A percentile compares a stretch with the other conserved stretches of the same genome.
These are phyloP conservation scores for Chironomus tepperi DNA, from an alignment of 1,140 invertebrate genomes.

Conservation along the genomic window DNA sequence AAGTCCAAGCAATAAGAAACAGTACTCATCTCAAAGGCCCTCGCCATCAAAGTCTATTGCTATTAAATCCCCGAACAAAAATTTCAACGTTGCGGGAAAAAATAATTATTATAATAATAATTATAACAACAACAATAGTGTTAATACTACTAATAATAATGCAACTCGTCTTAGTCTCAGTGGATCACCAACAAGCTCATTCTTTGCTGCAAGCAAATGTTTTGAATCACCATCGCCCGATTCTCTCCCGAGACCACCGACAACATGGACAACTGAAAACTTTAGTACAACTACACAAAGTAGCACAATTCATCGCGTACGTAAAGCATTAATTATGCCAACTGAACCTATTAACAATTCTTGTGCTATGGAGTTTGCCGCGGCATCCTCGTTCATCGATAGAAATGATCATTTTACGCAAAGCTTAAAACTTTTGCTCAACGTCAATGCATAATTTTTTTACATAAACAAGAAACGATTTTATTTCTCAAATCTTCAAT, in stretches of 20 bases:
- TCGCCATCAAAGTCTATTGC: constrained; percentile 15
- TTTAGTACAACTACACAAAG: background rate
- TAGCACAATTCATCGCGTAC: background rate
- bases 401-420: constrained; percentile 8
- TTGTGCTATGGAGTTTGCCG: background rate
- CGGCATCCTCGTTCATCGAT: background rate
- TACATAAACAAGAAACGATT: background rate
- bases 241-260: constrained; percentile 50
- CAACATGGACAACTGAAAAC: constrained; percentile 42
- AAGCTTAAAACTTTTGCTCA: background rate
- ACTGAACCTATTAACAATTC: constrained; percentile 1
- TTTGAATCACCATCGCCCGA: constrained; percentile 51
- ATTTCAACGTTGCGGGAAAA: background rate
- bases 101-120: background rate
- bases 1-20: constrained; percentile 23
- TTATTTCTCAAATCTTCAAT: too few relatives aligned
- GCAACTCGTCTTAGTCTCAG: background rate
- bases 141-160: constrained; percentile 2
- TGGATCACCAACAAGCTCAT: constrained; percentile 29
- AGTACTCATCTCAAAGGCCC: background rate
- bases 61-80: background rate
- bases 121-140: background rate
- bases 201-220: constrained; percentile 54
- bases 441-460: background rate
- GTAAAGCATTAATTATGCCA: background rate